Evolutionary conservation across 2,797 vertebrate species (phyloP), one percentile per base, ranked within the genome.

Genomic region (Astyanax mexicanus): DNA sequence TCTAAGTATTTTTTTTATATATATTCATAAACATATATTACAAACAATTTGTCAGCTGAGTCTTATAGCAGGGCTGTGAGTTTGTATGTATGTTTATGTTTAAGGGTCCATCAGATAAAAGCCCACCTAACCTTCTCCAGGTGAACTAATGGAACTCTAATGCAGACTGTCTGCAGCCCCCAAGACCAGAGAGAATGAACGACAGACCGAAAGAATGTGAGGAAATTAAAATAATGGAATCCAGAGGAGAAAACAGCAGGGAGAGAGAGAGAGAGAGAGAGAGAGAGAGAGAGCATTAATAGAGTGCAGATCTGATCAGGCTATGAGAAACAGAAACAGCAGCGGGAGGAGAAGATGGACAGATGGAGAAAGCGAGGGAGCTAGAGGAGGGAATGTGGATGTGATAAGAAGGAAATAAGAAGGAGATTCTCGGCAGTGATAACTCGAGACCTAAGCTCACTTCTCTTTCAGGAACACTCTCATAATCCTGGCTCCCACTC

Each of bases 121-220:
- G 27, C 67, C 23, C 61, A n/a, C 72, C 85, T 90, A 91, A 93
- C 82, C 82, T 86, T 84, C 81, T 87, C 81, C 88, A 90, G 86
- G 89, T 90, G 87, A 84, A 83, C 84, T 90, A 89, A 92, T 88
- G 81, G 83, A 92, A 90, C 90, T 87, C 90, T 37, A 82, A 83
- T 87, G 84, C 79, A 86, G 69, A 80, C 70, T 78, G 86, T 86
- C 89, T 87, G 81, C 87, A 83, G 79, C 10, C 9, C 83, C 80
- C 78, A 86, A 88, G 87, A 88, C 83, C 80, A 44, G 75, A 82
- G 69, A 69, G 80, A 85, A 80, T 64, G 32, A 72, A 52, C 37
- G 17, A 10, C 19, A 73, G 64, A 54, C 35, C 64, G 32, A 69
- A 74, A 25, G 51, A 55, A 66, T 57, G 49, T 45, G 0, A 76